Evolutionary conservation across 2,797 vertebrate species (phyloP).

Genomic region (Poecilia picta): DNA sequence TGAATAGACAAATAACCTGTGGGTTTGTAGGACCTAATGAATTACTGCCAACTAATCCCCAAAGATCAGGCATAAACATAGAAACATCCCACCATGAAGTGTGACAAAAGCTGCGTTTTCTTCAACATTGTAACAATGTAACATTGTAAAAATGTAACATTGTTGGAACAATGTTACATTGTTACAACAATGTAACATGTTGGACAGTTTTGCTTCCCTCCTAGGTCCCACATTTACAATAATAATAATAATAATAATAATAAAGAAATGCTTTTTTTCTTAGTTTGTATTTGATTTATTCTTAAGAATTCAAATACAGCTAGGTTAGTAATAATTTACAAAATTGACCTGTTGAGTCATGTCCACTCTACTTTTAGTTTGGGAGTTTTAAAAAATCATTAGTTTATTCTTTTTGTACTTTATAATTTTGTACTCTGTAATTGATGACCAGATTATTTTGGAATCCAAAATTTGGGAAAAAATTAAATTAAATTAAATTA

Average conservation of each 20-base stretch:
- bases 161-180: too few species aligned
- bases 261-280: background rate
- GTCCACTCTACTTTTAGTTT: background rate
- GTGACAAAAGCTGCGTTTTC: background rate
- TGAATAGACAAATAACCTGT: background rate
- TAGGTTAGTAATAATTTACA: background rate
- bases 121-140: background rate
- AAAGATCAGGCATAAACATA: background rate
- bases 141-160: too few species aligned
- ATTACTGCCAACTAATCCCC: background rate
- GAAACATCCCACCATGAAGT: background rate
- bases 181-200: too few species aligned
- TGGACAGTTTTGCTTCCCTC: background rate
- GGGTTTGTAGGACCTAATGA: background rate
- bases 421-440: background rate
- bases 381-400: background rate
- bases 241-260: background rate
- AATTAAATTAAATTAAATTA: background rate
- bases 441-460: background rate
- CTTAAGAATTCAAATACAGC: background rate
- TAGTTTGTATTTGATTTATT: background rate
- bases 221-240: background rate
- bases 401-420: background rate
- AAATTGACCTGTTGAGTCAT: background rate
- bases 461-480: background rate